Evolutionary conservation across 1,140 invertebrate species (phyloP).

Genomic region (Colletes gigas): DNA sequence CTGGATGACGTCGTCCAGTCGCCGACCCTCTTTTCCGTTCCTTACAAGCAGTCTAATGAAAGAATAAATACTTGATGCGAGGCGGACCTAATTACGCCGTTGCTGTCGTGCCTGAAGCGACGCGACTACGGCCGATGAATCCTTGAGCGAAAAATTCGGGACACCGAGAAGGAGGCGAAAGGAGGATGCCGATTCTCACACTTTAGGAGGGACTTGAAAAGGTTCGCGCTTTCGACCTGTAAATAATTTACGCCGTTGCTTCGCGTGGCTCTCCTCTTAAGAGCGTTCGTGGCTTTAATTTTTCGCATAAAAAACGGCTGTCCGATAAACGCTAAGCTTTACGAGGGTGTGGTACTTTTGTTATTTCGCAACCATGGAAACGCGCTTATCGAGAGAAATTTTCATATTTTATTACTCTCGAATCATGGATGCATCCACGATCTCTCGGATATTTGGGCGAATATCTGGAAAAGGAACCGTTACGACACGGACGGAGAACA

Average conservation of each 20-base stretch:
- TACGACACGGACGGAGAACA: not conserved
- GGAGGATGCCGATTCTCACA: conserved; percentile 49
- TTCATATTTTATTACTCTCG: not conserved
- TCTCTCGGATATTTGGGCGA: not conserved
- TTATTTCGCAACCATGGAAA: no score
- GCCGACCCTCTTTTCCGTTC: conserved; percentile 31
- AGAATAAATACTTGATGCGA: conserved; percentile 70
- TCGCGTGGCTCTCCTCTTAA: conserved; percentile 62
- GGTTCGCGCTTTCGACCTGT: conserved; percentile 66
- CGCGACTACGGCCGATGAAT: conserved; percentile 49
- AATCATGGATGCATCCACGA: not conserved
- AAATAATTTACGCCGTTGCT: conserved; percentile 74
- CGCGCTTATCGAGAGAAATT: not conserved
- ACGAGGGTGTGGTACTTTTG: not conserved
- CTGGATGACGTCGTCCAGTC: conserved; percentile 53
- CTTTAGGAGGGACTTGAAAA: conserved; percentile 62
- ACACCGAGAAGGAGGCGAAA: not conserved
- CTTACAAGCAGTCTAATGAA: conserved; percentile 60
- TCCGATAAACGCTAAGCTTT: not conserved
- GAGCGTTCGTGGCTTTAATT: conserved; percentile 45
- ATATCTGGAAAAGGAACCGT: not conserved
- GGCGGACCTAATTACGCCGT: conserved; percentile 71
- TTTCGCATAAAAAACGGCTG: not conserved
- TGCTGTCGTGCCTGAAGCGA: conserved; percentile 38
- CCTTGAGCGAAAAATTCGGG: conserved; percentile 9